Conservation (phyloP, 2,113 vertebrate genomes). For the Pungitius pungitius region DNA sequence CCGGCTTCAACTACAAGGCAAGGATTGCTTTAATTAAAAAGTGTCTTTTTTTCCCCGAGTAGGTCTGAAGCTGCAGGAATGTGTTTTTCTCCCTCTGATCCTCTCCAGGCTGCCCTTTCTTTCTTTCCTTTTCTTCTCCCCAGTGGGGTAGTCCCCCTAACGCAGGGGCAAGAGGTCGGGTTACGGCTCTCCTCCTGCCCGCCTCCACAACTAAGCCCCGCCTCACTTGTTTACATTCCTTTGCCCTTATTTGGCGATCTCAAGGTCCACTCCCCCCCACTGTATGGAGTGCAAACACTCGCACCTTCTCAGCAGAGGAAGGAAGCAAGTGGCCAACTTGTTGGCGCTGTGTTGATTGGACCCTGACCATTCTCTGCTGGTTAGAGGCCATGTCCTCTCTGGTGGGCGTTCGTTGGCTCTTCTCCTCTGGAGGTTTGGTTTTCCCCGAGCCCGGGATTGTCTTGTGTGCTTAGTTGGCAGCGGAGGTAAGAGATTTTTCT, state of each 20-base stretch:
- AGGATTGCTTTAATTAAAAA: slow-evolving; percentile 76
- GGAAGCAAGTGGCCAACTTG: slow-evolving; percentile 61
- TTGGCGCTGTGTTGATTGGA: slow-evolving; percentile 53
- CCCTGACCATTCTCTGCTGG: slow-evolving; percentile 39
- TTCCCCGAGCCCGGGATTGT: slow-evolving; percentile 18
- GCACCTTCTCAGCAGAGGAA: slow-evolving; percentile 69
- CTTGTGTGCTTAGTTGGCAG: slow-evolving; percentile 49
- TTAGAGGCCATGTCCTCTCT: slow-evolving; percentile 44
- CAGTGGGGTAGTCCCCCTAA: slow-evolving; percentile 69
- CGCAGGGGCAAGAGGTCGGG: slow-evolving; percentile 75
- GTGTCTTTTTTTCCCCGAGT: slow-evolving; percentile 66
- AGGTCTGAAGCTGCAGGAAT: slow-evolving; percentile 74
- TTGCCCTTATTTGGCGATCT: slow-evolving; percentile 82
- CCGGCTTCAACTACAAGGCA: slow-evolving; percentile 53
- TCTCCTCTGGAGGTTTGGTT: slow-evolving; percentile 8
- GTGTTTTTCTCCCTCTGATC: slow-evolving; percentile 76
- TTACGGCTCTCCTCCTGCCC: slow-evolving; percentile 79
- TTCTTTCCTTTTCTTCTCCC: slow-evolving; percentile 34
- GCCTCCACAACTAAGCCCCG: slow-evolving; percentile 67
- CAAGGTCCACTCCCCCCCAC: slow-evolving; percentile 68
- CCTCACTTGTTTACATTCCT: slow-evolving; percentile 88
- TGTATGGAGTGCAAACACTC: slow-evolving; percentile 71
- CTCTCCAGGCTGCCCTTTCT: slow-evolving; percentile 20
- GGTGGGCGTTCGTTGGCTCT: background rate
- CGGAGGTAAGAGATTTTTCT: slow-evolving; percentile 65